Evolutionary conservation across 2,888 invertebrate species (phyloP).

Genomic region (Colostygia pectinataria): DNA sequence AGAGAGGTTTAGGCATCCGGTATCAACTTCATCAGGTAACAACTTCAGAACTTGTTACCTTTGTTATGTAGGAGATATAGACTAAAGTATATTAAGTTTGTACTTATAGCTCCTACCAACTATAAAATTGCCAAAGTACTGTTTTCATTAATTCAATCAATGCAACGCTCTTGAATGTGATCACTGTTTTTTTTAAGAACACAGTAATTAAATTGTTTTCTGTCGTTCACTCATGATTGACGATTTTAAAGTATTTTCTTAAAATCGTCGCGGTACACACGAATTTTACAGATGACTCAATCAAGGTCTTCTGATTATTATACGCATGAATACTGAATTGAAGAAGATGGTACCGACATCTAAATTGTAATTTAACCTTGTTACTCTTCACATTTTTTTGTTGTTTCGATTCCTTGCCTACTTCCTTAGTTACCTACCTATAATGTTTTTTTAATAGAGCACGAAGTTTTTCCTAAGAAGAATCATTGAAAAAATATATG

Average conservation of each 20-base stretch:
- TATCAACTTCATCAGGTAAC: too few relatives aligned
- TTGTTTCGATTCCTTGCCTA: conserved; percentile 31
- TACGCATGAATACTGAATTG: conserved; percentile 36
- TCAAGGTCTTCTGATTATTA: conserved; percentile 38
- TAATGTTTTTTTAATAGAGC: background rate
- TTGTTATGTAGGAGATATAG: too few relatives aligned
- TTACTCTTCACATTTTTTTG: conserved; percentile 46
- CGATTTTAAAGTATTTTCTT: conserved; percentile 25
- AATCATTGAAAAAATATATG: conserved; percentile 7
- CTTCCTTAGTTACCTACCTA: too few relatives aligned
- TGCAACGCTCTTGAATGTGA: too few relatives aligned
- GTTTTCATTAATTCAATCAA: too few relatives aligned
- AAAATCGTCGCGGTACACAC: conserved; percentile 13
- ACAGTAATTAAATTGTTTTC: too few relatives aligned
- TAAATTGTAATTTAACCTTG: conserved; percentile 38
- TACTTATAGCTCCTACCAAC: too few relatives aligned
- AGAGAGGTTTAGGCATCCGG: too few relatives aligned
- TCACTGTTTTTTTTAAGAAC: too few relatives aligned
- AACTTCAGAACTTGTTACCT: too few relatives aligned
- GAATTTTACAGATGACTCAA: conserved; percentile 32
- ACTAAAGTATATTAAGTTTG: too few relatives aligned
- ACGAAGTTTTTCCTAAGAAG: background rate
- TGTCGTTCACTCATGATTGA: background rate
- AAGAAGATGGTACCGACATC: conserved; percentile 35
- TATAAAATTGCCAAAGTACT: too few relatives aligned